Percentiles rank a stretch among this genome's conserved stretches.
Conservation (phyloP, 2,888 invertebrate species). For the Sarcophaga rosellei region DNA sequence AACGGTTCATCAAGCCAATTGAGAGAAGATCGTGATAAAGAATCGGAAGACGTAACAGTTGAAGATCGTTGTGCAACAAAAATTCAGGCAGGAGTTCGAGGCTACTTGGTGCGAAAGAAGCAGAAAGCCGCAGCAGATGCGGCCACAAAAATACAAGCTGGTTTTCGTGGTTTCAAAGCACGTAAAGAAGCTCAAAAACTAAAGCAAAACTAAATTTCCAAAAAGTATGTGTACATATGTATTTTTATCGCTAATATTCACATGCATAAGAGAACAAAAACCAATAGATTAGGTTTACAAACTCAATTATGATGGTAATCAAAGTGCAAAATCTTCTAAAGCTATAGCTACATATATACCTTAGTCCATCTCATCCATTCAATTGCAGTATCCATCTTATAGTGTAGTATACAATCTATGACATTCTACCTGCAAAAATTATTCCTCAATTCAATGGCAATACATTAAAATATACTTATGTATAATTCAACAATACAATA, state of each 20-base stretch:
- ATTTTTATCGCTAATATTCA: background rate
- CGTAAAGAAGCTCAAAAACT: conserved; percentile 79
- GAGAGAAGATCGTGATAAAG: conserved; percentile 58
- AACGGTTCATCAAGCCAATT: conserved; percentile 51
- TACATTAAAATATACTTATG: background rate
- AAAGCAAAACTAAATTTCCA: conserved; percentile 73
- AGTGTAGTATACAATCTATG: background rate
- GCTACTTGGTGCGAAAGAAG: conserved; percentile 79
- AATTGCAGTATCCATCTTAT: background rate
- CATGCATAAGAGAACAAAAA: background rate
- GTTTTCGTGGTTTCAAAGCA: conserved; percentile 81
- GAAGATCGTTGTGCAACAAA: conserved; percentile 80
- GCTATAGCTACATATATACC: background rate
- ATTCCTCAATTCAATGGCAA: conserved; percentile 20
- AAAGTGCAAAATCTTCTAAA: background rate
- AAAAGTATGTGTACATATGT: background rate
- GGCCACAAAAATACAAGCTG: conserved; percentile 81
- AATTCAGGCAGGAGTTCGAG: conserved; percentile 80
- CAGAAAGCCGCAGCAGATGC: conserved; percentile 80
- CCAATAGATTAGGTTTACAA: too few species aligned
- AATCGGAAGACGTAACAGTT: conserved; percentile 69
- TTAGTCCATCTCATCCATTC: background rate
- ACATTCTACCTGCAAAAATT: background rate
- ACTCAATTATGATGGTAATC: background rate
- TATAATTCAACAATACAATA: too few species aligned